These are phyloP conservation scores for Dufourea novaeangliae DNA, from an alignment of 1,140 invertebrate species.

Conservation along the genomic window DNA sequence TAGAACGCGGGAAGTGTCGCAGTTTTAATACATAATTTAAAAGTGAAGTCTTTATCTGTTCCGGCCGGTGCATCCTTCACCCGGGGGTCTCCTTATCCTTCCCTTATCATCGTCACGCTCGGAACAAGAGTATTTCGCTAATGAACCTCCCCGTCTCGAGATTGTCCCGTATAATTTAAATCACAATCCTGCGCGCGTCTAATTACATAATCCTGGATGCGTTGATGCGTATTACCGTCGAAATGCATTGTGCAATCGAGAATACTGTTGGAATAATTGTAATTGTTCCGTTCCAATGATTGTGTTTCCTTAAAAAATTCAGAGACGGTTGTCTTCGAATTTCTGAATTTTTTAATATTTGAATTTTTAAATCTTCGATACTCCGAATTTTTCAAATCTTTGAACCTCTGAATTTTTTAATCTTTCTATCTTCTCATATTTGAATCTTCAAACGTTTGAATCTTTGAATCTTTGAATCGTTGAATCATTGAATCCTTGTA, in stretches of 20 bases:
- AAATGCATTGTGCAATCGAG: not conserved
- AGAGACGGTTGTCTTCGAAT: too few species aligned
- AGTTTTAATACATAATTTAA: constrained; percentile 27
- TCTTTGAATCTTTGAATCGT: too few species aligned
- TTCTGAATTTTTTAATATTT: too few species aligned
- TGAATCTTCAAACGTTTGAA: too few species aligned
- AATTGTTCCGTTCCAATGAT: not conserved
- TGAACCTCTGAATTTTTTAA: too few species aligned
- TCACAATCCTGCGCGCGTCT: constrained; percentile 25
- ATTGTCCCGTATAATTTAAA: constrained; percentile 30
- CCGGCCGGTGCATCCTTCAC: not conserved
- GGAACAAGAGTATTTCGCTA: constrained; percentile 49
- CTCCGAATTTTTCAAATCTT: too few species aligned
- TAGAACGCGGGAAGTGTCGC: not conserved
- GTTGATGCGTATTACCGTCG: not conserved
- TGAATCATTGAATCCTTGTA: too few species aligned
- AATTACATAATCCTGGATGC: not conserved
- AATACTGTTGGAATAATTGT: not conserved
- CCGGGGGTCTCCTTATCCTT: constrained; percentile 24
- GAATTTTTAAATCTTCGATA: too few species aligned
- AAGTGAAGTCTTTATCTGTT: constrained; percentile 33
- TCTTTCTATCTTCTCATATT: too few species aligned
- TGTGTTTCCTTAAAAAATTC: not conserved
- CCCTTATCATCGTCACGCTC: constrained; percentile 38
- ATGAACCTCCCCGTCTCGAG: constrained; percentile 28